phyloP scores from a whole-genome alignment of 2,888 invertebrate species.

The Melanophora roralis region DNA sequence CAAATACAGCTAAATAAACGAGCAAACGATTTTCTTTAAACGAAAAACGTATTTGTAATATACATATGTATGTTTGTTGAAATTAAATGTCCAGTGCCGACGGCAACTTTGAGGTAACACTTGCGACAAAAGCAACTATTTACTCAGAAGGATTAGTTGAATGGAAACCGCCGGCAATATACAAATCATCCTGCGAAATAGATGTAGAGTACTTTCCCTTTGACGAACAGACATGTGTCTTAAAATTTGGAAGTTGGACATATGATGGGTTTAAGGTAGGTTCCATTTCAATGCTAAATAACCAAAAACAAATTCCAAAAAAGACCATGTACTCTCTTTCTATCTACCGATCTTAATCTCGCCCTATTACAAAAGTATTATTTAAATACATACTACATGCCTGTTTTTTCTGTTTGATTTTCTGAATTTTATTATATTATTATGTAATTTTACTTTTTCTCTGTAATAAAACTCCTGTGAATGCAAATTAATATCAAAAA shows the following conservation, averaged over 20 bases:
- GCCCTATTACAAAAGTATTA: slow-evolving; percentile 11
- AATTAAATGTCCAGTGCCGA: slow-evolving; percentile 83
- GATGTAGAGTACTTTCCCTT: slow-evolving; percentile 98
- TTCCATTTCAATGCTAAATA: slow-evolving; percentile 57
- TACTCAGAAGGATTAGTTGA: slow-evolving; percentile 94
- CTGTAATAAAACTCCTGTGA: slow-evolving; percentile 22
- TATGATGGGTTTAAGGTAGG: slow-evolving; percentile 98
- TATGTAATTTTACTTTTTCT: slow-evolving; percentile 12
- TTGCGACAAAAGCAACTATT: slow-evolving; percentile 95
- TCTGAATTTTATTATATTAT: slow-evolving; percentile 28
- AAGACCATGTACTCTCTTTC: slow-evolving; percentile 19
- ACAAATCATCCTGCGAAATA: slow-evolving; percentile 97
- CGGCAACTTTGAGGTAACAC: slow-evolving; percentile 96
- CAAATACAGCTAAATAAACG: background rate
- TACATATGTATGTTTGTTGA: too few species aligned
- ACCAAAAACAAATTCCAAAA: background rate
- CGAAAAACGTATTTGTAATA: slow-evolving; percentile 25
- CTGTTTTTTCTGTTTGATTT: slow-evolving; percentile 38
- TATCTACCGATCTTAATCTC: slow-evolving; percentile 19
- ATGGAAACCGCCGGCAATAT: slow-evolving; percentile 99
- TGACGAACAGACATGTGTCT: slow-evolving; percentile 97
- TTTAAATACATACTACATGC: slow-evolving; percentile 3
- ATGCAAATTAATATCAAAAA: slow-evolving; percentile 38
- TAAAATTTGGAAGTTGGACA: slow-evolving; percentile 98
- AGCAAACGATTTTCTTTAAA: slow-evolving; percentile 21